These are phyloP conservation scores for Cordilura impudica DNA, from an alignment of 2,888 invertebrate species.

Conservation along the genomic window DNA sequence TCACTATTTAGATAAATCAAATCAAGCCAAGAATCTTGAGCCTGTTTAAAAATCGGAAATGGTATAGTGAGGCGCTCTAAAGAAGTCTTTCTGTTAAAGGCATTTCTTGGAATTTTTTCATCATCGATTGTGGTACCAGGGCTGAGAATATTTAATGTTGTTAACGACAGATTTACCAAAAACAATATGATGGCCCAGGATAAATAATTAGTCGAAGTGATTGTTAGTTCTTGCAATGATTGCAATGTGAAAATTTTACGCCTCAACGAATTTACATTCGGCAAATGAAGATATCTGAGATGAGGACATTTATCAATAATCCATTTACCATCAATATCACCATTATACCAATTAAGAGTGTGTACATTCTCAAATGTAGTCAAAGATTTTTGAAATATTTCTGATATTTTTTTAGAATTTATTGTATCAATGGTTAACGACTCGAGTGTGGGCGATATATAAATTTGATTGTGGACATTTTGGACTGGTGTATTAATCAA, in stretches of 20 bases:
- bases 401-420: conserved; percentile 24
- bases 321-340: conserved; percentile 46
- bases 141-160: conserved; percentile 7
- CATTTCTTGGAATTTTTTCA: neutral
- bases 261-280: conserved; percentile 26
- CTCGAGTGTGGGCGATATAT: conserved; percentile 13
- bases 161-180: conserved; percentile 9
- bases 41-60: conserved; percentile 16
- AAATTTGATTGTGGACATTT: conserved; percentile 33
- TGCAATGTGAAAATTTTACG: neutral
- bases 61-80: conserved; percentile 27
- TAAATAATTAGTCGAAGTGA: conserved; percentile 11
- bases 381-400: conserved; percentile 48
- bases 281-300: conserved; percentile 6
- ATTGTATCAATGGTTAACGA: conserved; percentile 40
- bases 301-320: conserved; percentile 44
- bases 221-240: conserved; percentile 20
- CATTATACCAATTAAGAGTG: conserved; percentile 25
- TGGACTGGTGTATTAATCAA: conserved; percentile 23
- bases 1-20: conserved; percentile 24
- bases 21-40: conserved; percentile 28
- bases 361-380: conserved; percentile 28
- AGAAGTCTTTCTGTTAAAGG: conserved; percentile 1
- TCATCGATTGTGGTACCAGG: neutral
- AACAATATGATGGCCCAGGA: conserved; percentile 35